A percentile compares a stretch with the other conserved stretches of the same genome.
These are phyloP conservation scores for Empis stercorea DNA, from an alignment of 2,888 invertebrate species.

Conservation along the genomic window DNA sequence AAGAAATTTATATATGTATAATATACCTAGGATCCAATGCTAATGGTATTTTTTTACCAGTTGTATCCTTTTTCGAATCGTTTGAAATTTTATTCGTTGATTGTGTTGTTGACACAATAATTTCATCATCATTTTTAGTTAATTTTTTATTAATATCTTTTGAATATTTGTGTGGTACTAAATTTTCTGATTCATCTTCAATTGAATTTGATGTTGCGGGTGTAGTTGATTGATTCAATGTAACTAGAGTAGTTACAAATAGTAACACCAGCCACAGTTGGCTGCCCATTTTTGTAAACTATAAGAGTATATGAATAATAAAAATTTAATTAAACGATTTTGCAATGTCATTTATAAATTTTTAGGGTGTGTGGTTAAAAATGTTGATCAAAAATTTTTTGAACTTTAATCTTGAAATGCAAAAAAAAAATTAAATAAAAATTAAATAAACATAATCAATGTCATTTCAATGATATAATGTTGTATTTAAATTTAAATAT, in stretches of 20 bases:
- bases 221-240: slow-evolving; percentile 17
- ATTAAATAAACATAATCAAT: too few relatives aligned
- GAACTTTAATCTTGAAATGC: too few relatives aligned
- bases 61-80: slow-evolving; percentile 24
- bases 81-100: slow-evolving; percentile 19
- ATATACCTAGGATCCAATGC: slow-evolving; percentile 18
- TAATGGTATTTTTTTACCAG: slow-evolving; percentile 18
- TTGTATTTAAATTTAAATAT: too few relatives aligned
- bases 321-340: background rate
- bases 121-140: slow-evolving; percentile 8
- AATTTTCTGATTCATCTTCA: slow-evolving; percentile 17
- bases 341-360: too few relatives aligned
- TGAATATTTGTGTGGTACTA: slow-evolving; percentile 14
- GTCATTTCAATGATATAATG: too few relatives aligned
- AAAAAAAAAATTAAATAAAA: too few relatives aligned
- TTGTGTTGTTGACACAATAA: slow-evolving; percentile 1
- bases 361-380: too few relatives aligned
- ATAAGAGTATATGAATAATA: slow-evolving; percentile 6
- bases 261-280: slow-evolving; percentile 34
- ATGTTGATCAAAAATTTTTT: too few relatives aligned
- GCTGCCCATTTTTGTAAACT: slow-evolving; percentile 25
- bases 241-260: slow-evolving; percentile 23
- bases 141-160: slow-evolving; percentile 5
- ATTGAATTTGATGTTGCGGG: slow-evolving; percentile 17
- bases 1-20: slow-evolving; percentile 2